A percentile compares a stretch with the other conserved stretches of the same genome.
Evolutionary conservation across 1,140 invertebrate species (phyloP).

Genomic region (Aphelinus atriplicis): DNA sequence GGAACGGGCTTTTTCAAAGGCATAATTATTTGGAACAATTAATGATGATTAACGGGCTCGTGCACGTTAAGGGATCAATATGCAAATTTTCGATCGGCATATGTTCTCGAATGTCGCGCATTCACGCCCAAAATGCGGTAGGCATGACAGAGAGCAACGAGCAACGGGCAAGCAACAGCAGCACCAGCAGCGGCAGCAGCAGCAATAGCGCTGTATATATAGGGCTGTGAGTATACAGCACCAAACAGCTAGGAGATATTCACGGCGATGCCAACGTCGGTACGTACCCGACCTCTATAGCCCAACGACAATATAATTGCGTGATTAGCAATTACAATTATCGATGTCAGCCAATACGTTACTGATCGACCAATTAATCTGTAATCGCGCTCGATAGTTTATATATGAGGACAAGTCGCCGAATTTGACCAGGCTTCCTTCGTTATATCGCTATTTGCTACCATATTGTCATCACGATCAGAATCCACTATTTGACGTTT

Average conservation of each 20-base stretch:
- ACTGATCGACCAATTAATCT: slow-evolving; percentile 33
- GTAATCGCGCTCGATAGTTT: slow-evolving; percentile 3
- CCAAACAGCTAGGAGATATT: background rate
- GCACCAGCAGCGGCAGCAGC: no score
- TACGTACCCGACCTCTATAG: background rate
- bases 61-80: background rate
- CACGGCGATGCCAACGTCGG: background rate
- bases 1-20: background rate
- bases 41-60: slow-evolving; percentile 3
- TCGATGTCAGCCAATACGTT: slow-evolving; percentile 22
- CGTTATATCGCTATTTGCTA: background rate
- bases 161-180: no score
- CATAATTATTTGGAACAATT: slow-evolving; percentile 12
- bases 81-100: slow-evolving; percentile 6
- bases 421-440: background rate
- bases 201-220: background rate
- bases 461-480: no score
- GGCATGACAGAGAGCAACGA: background rate
- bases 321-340: slow-evolving; percentile 37
- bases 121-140: background rate
- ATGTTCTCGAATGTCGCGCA: slow-evolving; percentile 3
- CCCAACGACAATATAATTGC: slow-evolving; percentile 17
- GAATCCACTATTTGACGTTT: no score
- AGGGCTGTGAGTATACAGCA: background rate
- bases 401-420: background rate